Percentiles rank a stretch among this genome's conserved stretches.
These are phyloP conservation scores for Morelia viridis DNA, from an alignment of 2,797 vertebrate species.

Conservation along the genomic window DNA sequence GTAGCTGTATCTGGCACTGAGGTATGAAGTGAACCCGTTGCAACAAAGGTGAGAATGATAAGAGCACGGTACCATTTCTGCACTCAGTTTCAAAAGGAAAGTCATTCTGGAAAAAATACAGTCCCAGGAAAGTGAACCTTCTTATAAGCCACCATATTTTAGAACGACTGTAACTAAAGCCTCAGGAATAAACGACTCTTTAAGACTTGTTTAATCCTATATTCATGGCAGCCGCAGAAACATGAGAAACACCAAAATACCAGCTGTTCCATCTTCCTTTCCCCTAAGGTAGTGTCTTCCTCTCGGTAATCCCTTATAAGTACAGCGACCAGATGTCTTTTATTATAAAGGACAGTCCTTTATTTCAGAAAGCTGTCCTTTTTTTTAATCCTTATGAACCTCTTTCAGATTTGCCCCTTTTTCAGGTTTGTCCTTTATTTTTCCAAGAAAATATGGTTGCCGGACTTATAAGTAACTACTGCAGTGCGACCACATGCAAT, in stretches of 20 bases:
- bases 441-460: background rate
- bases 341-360: background rate
- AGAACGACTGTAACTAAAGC: too few species aligned
- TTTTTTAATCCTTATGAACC: background rate
- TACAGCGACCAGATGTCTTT: background rate
- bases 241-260: background rate
- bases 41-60: background rate
- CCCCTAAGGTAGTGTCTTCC: background rate
- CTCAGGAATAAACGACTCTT: background rate
- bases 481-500: background rate
- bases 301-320: background rate
- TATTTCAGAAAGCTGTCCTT: background rate
- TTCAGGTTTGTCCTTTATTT: background rate
- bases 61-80: background rate
- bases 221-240: background rate
- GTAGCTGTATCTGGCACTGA: rapidly evolving
- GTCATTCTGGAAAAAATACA: background rate
- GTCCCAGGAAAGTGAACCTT: background rate
- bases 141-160: background rate
- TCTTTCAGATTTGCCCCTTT: background rate
- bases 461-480: background rate
- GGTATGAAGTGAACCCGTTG: background rate
- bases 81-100: background rate
- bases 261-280: background rate
- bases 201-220: background rate